Evolutionary conservation across 2,797 vertebrate genomes (phyloP).

Genomic region (Helostoma temminkii): DNA sequence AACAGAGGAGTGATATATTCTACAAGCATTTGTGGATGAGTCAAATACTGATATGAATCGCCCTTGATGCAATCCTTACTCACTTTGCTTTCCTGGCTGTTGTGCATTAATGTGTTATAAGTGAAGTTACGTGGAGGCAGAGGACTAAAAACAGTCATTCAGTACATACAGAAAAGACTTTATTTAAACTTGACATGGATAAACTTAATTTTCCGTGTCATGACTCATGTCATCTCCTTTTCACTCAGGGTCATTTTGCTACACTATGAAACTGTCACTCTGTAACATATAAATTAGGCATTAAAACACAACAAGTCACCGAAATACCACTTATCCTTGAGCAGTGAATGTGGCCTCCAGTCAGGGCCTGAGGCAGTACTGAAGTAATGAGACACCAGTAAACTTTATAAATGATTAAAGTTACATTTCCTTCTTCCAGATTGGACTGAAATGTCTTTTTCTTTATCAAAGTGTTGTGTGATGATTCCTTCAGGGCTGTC

Average conservation of each 20-base stretch:
- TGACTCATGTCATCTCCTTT: too few relatives aligned
- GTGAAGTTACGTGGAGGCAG: slow-evolving; percentile 13
- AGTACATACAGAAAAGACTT: not conserved
- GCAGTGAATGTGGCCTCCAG: not conserved
- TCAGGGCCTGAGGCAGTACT: not conserved
- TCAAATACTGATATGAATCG: slow-evolving; percentile 24
- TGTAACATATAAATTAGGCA: not conserved
- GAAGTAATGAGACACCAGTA: not conserved
- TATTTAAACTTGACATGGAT: too few relatives aligned
- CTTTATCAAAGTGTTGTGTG: not conserved
- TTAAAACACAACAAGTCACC: not conserved
- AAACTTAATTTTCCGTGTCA: too few relatives aligned
- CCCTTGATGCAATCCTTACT: slow-evolving; percentile 39
- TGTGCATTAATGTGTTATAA: slow-evolving; percentile 39
- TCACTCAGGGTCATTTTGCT: not conserved
- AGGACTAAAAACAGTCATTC: slow-evolving; percentile 23
- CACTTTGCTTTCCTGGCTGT: slow-evolving; percentile 25
- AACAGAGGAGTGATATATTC: slow-evolving; percentile 13
- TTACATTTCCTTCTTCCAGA: not conserved
- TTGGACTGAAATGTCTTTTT: not conserved
- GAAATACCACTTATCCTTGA: not conserved
- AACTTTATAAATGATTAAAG: not conserved
- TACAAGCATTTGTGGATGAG: slow-evolving; percentile 15
- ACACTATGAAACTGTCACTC: not conserved
- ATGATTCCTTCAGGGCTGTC: not conserved